Conservation (phyloP, 2,113 vertebrate genomes). For the Chaenocephalus aceratus region DNA sequence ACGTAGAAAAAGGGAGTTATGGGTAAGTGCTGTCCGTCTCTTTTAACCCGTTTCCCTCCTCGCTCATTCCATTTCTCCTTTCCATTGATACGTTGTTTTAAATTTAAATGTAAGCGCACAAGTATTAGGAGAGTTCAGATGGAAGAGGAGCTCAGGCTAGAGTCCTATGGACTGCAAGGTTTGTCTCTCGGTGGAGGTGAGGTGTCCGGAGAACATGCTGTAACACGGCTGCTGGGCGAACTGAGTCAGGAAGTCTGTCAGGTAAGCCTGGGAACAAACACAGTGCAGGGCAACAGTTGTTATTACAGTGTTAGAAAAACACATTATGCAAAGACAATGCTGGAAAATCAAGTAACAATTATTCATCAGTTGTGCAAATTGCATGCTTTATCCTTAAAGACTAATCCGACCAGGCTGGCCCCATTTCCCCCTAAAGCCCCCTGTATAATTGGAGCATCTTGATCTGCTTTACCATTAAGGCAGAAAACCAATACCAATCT, state of each 20-base stretch:
- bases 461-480: neutral
- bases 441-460: constrained; percentile 5
- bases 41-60: constrained; percentile 15
- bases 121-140: constrained; percentile 43
- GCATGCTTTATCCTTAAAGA: neutral
- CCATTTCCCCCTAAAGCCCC: neutral
- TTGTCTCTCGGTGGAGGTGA: constrained; percentile 92
- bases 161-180: constrained; percentile 86
- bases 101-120: constrained; percentile 41
- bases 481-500: neutral
- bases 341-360: neutral
- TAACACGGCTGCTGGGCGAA: constrained; percentile 98
- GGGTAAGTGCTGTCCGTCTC: constrained; percentile 51
- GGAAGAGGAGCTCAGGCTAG: constrained; percentile 71
- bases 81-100: constrained; percentile 2
- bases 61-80: constrained; percentile 1
- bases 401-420: neutral
- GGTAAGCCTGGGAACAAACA: constrained; percentile 88
- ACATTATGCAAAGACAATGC: neutral
- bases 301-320: neutral
- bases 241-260: constrained; percentile 97
- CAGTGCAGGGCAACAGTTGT: neutral
- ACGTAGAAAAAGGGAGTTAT: constrained; percentile 35
- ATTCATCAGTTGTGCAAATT: neutral
- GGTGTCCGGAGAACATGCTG: constrained; percentile 94